phyloP scores from a whole-genome alignment of 2,113 vertebrate species.

The Callospermophilus lateralis region DNA sequence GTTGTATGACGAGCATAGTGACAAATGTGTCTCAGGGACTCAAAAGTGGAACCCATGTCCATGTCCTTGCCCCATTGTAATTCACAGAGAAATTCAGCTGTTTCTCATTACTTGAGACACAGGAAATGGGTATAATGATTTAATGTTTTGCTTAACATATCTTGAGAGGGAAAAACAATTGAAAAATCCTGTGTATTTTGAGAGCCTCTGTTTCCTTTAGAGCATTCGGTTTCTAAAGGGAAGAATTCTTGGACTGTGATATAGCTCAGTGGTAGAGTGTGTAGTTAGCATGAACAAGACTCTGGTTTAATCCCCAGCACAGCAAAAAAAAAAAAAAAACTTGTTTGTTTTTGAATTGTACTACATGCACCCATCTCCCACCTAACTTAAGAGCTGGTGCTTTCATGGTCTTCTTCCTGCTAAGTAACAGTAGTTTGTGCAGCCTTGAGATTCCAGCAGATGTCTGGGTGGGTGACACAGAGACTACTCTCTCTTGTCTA shows the following conservation, averaged over 20 bases:
- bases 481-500: neutral
- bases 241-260: neutral
- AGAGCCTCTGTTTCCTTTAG: slow-evolving; percentile 50
- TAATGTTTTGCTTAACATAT: slow-evolving; percentile 50
- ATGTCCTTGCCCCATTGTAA: neutral
- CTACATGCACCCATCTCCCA: neutral
- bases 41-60: neutral
- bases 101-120: slow-evolving; percentile 59
- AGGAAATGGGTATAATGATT: slow-evolving; percentile 45
- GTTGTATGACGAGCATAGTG: neutral
- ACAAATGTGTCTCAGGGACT: neutral
- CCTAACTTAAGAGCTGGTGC: neutral
- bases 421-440: neutral
- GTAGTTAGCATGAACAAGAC: neutral
- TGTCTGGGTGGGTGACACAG: accelerated
- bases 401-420: neutral
- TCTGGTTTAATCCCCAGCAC: neutral
- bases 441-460: neutral
- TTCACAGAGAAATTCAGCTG: slow-evolving; percentile 22
- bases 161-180: neutral
- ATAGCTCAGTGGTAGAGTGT: neutral
- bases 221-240: slow-evolving; percentile 39
- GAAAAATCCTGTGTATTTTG: neutral
- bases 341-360: neutral
- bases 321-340: neutral